phyloP scores from a whole-genome alignment of 1,140 invertebrate species.

The Eriosoma lanigerum region DNA sequence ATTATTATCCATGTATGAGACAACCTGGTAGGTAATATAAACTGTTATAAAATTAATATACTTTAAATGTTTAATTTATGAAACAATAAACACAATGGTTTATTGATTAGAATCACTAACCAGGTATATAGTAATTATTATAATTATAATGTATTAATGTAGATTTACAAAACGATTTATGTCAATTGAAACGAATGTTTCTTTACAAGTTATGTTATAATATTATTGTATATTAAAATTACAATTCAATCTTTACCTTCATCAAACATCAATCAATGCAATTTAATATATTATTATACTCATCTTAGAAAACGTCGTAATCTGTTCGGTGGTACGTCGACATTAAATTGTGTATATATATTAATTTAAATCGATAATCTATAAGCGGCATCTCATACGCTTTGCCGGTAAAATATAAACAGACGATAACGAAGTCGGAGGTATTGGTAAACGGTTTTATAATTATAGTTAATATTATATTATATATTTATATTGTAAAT shows the following conservation, averaged over 20 bases:
- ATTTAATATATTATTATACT: neutral
- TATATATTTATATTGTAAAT: too few relatives aligned
- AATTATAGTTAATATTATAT: neutral
- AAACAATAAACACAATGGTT: neutral
- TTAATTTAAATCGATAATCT: too few relatives aligned
- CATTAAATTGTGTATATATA: neutral
- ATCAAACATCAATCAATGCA: neutral
- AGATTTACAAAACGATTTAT: too few relatives aligned
- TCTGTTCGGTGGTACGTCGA: neutral
- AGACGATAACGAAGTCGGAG: neutral
- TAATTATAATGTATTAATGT: too few relatives aligned
- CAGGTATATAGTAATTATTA: too few relatives aligned
- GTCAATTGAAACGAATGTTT: neutral
- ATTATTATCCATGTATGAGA: too few relatives aligned
- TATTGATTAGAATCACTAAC: neutral
- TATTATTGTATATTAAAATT: neutral
- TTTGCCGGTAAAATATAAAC: constrained; percentile 13
- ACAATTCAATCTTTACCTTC: neutral
- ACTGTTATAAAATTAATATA: too few relatives aligned
- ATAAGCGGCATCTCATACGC: neutral
- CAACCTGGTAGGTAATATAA: too few relatives aligned
- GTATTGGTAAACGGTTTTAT: neutral
- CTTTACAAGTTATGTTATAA: too few relatives aligned
- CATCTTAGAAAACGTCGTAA: too few relatives aligned
- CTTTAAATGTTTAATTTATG: too few relatives aligned